phyloP scores from a whole-genome alignment of 1,140 invertebrate genomes.

The Dolichoris vasculosae region DNA sequence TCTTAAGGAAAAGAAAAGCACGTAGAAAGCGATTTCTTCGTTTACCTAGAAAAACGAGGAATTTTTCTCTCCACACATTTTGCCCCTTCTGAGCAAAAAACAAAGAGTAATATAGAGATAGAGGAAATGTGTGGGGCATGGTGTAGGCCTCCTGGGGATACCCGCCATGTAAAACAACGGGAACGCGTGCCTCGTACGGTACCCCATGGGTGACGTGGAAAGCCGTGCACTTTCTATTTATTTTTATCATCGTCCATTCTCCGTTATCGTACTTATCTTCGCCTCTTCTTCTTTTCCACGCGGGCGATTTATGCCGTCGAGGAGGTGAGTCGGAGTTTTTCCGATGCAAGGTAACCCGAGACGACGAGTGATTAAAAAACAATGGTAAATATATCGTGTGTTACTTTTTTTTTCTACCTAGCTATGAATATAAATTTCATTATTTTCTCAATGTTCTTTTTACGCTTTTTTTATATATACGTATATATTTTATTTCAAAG shows the following conservation, averaged over 20 bases:
- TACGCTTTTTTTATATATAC: too few species aligned
- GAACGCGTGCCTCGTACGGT: slow-evolving; percentile 72
- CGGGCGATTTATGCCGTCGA: not conserved
- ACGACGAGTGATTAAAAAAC: too few species aligned
- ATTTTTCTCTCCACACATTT: slow-evolving; percentile 51
- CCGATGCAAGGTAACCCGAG: too few species aligned
- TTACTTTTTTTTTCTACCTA: too few species aligned
- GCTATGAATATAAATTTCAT: too few species aligned
- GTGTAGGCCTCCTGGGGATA: slow-evolving; percentile 75
- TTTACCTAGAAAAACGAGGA: not conserved
- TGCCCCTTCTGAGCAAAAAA: slow-evolving; percentile 1
- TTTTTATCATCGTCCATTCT: slow-evolving; percentile 3
- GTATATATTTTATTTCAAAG: too few species aligned
- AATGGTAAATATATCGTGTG: too few species aligned
- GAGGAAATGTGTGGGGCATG: slow-evolving; percentile 68
- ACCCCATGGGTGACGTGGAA: slow-evolving; percentile 75
- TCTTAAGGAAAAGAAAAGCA: not conserved
- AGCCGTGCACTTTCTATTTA: slow-evolving; percentile 62
- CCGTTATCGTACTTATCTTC: not conserved
- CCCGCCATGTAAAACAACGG: slow-evolving; percentile 76
- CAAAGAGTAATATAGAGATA: not conserved
- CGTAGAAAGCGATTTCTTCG: slow-evolving; percentile 17
- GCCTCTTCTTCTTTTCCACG: not conserved
- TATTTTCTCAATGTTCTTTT: too few species aligned
- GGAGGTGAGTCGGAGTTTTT: not conserved